Evolutionary conservation across 2,113 vertebrate species (phyloP), one percentile per base, ranked within the genome.

Genomic region (Chlamydotis undulata): DNA sequence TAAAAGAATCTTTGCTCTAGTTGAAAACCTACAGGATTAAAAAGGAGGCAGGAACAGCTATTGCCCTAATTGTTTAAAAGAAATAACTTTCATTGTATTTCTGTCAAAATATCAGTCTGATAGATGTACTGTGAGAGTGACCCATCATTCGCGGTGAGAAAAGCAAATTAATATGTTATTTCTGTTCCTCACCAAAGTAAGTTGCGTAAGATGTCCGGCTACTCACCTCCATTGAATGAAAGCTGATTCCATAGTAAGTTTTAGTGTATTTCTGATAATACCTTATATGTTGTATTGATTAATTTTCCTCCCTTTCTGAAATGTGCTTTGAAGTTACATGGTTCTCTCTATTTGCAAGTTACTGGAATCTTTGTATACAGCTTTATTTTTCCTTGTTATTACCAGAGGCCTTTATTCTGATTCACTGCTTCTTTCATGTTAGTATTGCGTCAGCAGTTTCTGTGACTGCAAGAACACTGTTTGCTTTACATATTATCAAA

Each of bases 61-160:
- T 61, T 87, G 11, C 11, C 8, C 6, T 41, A 24, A 41, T 56
- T 49, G 60, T 53, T 47, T 73, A 67, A 19, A 12, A 47, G 8
- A 73, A 65, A 47, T 26, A 85, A 50, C 17, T 43, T 73, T 91
- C 19, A 52, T 39, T 29, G 41, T 31, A 49, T 33, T 61, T 63
- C 18, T 55, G 9, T 77, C 29, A 69, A 61, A 56, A 56, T 28
- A 50, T 14, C 10, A n/a, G 14, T 43, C 28, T 61, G 37, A 45
- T 12, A 55, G 45, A 10, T 24, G 19, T 28, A 52, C 16, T 81
- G 10, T 39, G 33, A 86, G 37, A 69, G 50, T 35, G 24, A 53
- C 10, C 8, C 17, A 39, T 45, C 17, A 63, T 59, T 59, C 0
- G 0, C 2, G 2, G 22, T 43, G 26, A 78, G 57, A 65, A 65